Conservation (phyloP, 2,888 invertebrate genomes). For the Glyphotaelius pellucidus region DNA sequence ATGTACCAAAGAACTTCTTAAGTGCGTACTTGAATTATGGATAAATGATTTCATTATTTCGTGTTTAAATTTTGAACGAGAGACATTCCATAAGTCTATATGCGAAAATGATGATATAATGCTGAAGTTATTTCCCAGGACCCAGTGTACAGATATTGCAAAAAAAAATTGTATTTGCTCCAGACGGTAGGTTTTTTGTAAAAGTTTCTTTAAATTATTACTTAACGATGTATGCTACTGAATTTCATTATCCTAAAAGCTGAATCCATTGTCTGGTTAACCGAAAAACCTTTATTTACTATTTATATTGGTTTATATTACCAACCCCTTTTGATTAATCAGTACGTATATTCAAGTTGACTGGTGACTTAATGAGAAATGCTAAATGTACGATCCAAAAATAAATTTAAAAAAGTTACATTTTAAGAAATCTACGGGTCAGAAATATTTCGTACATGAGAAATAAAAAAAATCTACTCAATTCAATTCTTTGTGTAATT, state of each 20-base stretch:
- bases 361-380: neutral
- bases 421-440: neutral
- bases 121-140: no score
- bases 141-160: no score
- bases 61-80: no score
- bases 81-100: no score
- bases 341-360: neutral
- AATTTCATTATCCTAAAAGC: conserved; percentile 2
- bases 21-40: no score
- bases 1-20: no score
- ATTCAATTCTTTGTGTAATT: no score
- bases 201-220: neutral
- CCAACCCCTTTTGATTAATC: neutral
- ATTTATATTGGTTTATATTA: neutral
- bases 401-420: neutral
- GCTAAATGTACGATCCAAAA: neutral
- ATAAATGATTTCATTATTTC: no score
- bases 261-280: neutral
- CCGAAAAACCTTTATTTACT: neutral
- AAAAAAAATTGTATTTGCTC: no score
- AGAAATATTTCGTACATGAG: neutral
- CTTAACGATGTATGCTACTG: neutral
- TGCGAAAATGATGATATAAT: no score
- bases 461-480: no score
- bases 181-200: neutral